These are phyloP conservation scores for Pipa parva DNA, from an alignment of 2,113 vertebrate genomes.

Conservation along the genomic window DNA sequence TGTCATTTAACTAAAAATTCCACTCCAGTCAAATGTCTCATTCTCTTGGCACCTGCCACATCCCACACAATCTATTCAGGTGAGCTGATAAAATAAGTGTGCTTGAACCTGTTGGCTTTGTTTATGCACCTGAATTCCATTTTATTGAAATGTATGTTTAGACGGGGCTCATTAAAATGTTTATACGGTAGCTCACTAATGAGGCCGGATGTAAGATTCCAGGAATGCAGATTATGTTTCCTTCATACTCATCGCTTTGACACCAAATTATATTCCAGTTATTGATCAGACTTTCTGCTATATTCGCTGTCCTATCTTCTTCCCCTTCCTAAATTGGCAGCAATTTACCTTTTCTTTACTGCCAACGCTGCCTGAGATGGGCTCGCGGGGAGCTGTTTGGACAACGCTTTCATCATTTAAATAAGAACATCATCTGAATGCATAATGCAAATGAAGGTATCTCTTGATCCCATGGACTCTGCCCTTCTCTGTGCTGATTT, in stretches of 20 bases:
- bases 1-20: no score
- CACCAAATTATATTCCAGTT: neutral
- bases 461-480: conserved; percentile 23
- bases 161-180: no score
- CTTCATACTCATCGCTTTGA: neutral
- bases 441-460: conserved; percentile 38
- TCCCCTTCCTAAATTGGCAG: neutral
- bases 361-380: neutral
- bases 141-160: no score
- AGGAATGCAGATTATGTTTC: neutral
- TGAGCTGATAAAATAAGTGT: no score
- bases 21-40: no score
- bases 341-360: neutral
- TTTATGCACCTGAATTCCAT: no score
- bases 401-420: conserved; percentile 30
- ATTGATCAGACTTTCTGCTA: neutral
- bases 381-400: neutral
- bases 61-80: no score
- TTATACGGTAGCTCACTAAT: no score
- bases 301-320: neutral
- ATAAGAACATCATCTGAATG: conserved; percentile 27
- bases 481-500: conserved; percentile 35
- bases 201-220: no score
- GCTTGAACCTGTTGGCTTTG: no score
- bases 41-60: no score